These are phyloP conservation scores for Monochamus alternatus DNA, from an alignment of 2,888 invertebrate genomes.

Conservation along the genomic window DNA sequence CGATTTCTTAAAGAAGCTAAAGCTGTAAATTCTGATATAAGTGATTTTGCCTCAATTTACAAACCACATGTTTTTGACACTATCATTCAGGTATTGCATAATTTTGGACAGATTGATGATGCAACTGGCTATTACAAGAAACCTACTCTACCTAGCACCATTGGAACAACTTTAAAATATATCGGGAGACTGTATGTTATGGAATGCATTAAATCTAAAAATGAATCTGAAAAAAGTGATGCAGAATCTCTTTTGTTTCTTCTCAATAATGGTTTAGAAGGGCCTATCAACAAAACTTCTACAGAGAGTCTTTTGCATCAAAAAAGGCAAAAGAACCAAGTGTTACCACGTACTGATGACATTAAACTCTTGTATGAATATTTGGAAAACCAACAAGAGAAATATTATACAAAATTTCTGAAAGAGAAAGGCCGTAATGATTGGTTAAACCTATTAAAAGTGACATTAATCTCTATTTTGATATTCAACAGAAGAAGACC, in stretches of 20 bases:
- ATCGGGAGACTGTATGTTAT: slow-evolving; percentile 12
- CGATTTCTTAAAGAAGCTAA: no score
- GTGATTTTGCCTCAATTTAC: no score
- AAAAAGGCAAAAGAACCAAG: neutral
- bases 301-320: neutral
- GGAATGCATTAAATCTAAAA: neutral
- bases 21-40: no score
- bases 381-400: neutral
- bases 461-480: neutral
- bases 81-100: no score
- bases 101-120: no score
- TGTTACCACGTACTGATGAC: neutral
- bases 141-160: no score
- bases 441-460: no score
- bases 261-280: neutral
- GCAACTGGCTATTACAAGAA: no score
- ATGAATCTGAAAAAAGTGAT: neutral
- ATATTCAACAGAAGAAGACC: neutral
- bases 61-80: no score
- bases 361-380: neutral
- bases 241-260: neutral
- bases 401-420: neutral
- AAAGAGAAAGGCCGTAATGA: no score
- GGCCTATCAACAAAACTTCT: neutral
- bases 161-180: neutral